phyloP scores from a whole-genome alignment of 2,797 vertebrate genomes.

The Falco biarmicus region DNA sequence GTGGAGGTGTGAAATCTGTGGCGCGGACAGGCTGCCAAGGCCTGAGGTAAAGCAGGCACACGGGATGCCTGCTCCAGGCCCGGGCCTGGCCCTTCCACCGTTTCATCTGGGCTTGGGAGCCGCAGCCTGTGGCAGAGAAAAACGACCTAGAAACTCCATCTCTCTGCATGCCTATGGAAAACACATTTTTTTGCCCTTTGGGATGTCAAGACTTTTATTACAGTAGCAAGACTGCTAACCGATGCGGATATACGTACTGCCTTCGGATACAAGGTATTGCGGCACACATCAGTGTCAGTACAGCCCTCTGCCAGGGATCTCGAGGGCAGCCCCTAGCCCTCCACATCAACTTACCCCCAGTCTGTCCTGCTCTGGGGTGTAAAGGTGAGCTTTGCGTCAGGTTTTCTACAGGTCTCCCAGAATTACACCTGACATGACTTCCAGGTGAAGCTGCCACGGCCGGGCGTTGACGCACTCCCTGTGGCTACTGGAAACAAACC shows the following conservation, averaged over 20 bases:
- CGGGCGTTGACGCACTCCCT: rapidly evolving
- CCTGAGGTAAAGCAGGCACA: background rate
- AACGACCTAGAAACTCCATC: too few relatives aligned
- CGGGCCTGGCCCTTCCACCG: rapidly evolving
- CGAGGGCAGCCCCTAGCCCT: background rate
- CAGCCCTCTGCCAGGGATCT: background rate
- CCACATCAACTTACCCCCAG: rapidly evolving
- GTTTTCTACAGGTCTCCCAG: background rate
- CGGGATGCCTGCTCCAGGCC: rapidly evolving
- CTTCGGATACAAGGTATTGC: too few relatives aligned
- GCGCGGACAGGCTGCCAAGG: background rate
- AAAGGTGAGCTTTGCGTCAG: rapidly evolving
- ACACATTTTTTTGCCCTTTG: background rate
- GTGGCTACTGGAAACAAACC: background rate
- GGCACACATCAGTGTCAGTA: rapidly evolving
- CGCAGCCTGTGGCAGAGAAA: background rate
- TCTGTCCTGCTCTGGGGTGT: too few relatives aligned
- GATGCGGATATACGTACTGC: rapidly evolving
- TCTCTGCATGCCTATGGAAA: rapidly evolving
- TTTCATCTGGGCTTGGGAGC: background rate
- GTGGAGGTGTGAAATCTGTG: background rate
- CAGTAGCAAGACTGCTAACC: rapidly evolving
- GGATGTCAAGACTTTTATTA: too few relatives aligned
- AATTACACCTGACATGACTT: background rate
- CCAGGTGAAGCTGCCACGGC: rapidly evolving